phyloP scores from a whole-genome alignment of 2,113 vertebrate genomes.

The Hemibates koningsi region DNA sequence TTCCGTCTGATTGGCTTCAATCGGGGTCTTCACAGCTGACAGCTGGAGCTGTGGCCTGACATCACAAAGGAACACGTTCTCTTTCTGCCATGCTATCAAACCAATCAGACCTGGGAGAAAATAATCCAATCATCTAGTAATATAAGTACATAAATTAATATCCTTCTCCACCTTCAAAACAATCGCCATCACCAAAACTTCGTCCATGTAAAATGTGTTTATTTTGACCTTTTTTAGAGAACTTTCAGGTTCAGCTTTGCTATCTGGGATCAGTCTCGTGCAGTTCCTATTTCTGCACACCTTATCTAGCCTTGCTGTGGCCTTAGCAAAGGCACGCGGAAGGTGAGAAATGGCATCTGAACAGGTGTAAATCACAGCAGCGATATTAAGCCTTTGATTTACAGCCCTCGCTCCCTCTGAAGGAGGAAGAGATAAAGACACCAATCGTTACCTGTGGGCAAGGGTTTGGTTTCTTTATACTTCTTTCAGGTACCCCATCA shows the following conservation, averaged over 20 bases:
- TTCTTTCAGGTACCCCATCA: not conserved
- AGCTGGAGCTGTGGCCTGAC: not conserved
- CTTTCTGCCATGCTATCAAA: not conserved
- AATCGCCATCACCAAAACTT: not conserved
- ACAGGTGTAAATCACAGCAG: not conserved
- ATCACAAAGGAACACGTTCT: not conserved
- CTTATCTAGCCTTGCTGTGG: not conserved
- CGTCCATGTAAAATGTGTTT: not conserved
- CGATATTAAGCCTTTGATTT: slow-evolving; percentile 10
- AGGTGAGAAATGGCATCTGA: not conserved
- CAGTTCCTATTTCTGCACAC: not conserved
- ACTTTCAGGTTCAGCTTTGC: not conserved
- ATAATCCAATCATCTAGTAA: fast-evolving
- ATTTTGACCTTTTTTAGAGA: not conserved
- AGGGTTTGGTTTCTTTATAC: not conserved
- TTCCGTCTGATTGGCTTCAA: fast-evolving
- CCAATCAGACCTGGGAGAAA: not conserved
- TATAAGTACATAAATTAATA: not conserved
- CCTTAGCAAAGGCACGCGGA: not conserved
- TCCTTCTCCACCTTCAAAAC: not conserved
- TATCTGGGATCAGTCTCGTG: not conserved
- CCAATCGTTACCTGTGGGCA: not conserved
- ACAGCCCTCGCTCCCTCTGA: not conserved
- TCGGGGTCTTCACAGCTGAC: fast-evolving
- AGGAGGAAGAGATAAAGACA: not conserved